Conservation (phyloP, 2,797 vertebrate genomes). For the Peromyscus aztecus region DNA sequence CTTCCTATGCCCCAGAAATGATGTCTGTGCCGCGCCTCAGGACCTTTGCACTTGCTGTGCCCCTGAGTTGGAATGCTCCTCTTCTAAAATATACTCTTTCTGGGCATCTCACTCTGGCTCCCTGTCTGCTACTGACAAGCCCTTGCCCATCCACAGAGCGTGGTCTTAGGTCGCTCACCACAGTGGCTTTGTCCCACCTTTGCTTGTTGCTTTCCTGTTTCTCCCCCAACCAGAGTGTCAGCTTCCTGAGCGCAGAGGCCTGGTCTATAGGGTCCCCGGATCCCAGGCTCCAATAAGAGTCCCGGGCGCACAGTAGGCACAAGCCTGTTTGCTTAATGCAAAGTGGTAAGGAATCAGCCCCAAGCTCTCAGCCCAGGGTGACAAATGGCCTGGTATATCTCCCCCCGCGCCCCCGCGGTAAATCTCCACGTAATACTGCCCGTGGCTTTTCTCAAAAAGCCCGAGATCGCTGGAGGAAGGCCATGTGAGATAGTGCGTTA, state of each 20-base stretch:
- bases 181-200: background rate
- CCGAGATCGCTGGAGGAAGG: slow-evolving; percentile 32
- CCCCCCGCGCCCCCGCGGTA: too few species aligned
- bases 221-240: background rate
- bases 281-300: background rate
- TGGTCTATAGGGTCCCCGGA: background rate
- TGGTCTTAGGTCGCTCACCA: background rate
- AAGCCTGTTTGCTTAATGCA: slow-evolving; percentile 4
- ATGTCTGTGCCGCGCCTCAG: background rate
- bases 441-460: slow-evolving; percentile 4
- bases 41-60: background rate
- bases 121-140: background rate
- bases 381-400: background rate
- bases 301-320: background rate
- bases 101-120: background rate
- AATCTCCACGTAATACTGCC: background rate
- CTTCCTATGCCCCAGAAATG: background rate
- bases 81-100: background rate
- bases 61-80: background rate
- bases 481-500: background rate
- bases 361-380: background rate
- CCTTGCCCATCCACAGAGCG: background rate
- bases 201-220: background rate
- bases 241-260: background rate
- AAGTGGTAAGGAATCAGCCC: background rate